Evolutionary conservation across 1,140 invertebrate genomes (phyloP), one percentile per base, ranked within the genome.

Genomic region (Temnothorax longispinosus): DNA sequence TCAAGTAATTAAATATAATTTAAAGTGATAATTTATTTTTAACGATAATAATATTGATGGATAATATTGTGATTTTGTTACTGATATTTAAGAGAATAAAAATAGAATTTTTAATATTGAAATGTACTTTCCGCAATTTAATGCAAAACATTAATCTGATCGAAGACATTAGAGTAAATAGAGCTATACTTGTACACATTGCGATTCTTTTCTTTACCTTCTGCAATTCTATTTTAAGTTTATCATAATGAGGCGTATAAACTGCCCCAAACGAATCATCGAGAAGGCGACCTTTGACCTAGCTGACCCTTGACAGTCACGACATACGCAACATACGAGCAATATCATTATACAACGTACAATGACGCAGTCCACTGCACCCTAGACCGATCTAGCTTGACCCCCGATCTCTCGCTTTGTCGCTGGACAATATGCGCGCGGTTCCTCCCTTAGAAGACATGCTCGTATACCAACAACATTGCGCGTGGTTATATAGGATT

Each of bases 291-390:
- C 89, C 92, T 92, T 58, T 90, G 87, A 93, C 89, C 90, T 88
- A 13, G 44, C 69, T 89, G 90, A 89, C 86, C 91, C 89, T 65
- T 86, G 58, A 77, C 65, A 88, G 89, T 90, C 77, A 92, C 89
- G 84, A 88, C 81, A 92, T 89, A 85, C 65, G 78, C 89, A 90
- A 91, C 88, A 89, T 88, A 92, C 81, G 88, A 91, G 88, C 85
- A 90, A 88, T 91, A 85, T 91, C 89, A 91, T 92, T 93, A 92
- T 90, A 90, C 67, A 91, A 86, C 78, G 74, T 85, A 93, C 92
- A 93, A 93, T 93, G 77, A 91, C 90, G 78, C 85, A 82, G 89
- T 88, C 87, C 87, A 72, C 84, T 92, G 88, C 89, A 80, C 90
- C 84, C 90, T 82, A 86, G 78, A 87, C 87, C 50, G 90, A 90